Evolutionary conservation across 2,797 vertebrate species (phyloP).

Genomic region (Pelodytes ibericus): DNA sequence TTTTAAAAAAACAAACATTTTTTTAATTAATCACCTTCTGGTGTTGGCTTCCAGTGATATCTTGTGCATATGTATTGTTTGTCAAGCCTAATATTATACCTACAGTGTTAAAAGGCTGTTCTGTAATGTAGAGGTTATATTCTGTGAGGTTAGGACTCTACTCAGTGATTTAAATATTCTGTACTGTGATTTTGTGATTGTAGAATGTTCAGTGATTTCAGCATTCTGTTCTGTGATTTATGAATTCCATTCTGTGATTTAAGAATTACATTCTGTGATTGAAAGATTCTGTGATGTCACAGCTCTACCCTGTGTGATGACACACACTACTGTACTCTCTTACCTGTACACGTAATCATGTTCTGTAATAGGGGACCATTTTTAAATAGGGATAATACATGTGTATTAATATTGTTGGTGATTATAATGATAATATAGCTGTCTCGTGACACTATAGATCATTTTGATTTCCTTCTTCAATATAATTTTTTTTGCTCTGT

Average conservation of each 20-base stretch:
- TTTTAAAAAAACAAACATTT: too few species aligned
- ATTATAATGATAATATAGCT: neutral
- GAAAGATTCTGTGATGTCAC: neutral
- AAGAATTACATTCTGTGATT: neutral
- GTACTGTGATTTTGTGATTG: neutral
- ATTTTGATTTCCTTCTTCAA: neutral
- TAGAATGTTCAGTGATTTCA: neutral
- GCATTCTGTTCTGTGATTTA: neutral
- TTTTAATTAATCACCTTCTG: neutral
- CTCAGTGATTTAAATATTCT: neutral
- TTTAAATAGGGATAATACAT: neutral
- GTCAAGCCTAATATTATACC: neutral
- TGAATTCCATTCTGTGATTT: neutral
- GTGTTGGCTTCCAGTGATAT: neutral
- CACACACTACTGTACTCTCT: neutral
- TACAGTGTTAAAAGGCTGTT: slow-evolving; percentile 9
- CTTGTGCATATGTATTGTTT: slow-evolving; percentile 2
- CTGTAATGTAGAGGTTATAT: slow-evolving; percentile 9
- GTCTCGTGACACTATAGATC: neutral
- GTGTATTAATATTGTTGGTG: too few species aligned
- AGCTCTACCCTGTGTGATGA: neutral
- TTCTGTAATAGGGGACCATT: neutral
- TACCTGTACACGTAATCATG: neutral
- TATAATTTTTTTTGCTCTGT: neutral
- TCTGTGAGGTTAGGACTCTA: neutral